Base-by-base conservation (phyloP, 2,888 invertebrate genomes). In the Apomyelois bistriatella region DNA sequence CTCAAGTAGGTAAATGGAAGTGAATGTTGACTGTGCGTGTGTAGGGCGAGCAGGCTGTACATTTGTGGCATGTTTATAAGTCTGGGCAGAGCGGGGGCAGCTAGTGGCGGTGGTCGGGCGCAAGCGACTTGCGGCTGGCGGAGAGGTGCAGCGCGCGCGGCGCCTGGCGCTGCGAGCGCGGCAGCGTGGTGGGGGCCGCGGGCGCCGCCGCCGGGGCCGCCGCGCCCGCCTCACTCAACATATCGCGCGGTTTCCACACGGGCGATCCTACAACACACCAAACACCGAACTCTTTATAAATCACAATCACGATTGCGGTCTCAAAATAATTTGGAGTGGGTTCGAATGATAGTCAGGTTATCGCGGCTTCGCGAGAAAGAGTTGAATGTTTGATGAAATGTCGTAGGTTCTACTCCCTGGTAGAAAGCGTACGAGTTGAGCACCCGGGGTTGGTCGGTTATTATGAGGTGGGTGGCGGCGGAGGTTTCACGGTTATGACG, bases 181-280 rank as follows among this genome's bases (percentile, higher is more conserved):
- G 87, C 76, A 82, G 83, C 70, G 84, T 87, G 72, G 85, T 86
- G 69, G 83, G 81, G 67, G 84, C 82, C 60, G 74, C 70, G 53
- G 65, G 65, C 51, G 62, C 58, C 59, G 59, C 64, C 65, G 56
- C 59, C 68, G 55, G 54, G 62, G 50, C 52, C 54, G 57, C 71
- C 61, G 66, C 62, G 58, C 70, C 70, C 83, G 86, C 86, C 87
- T 92, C 92, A 89, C 91, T 89, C 91, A 91, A 89, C 92, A 92
- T 93, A 93, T 97, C 97, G 92, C 98, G 95, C 92, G 97, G 98
- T 94, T 98, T 98, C 98, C 98, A 98, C 92, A 98, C 96, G 89
- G 98, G 98, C 91, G 98, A 98, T 92, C 98, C 98, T 95, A 94
- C 92, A 94, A 94, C 93, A 92, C 91, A 93, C 87, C 91, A 90